Evolutionary conservation across 2,888 invertebrate species (phyloP).

Genomic region (Lepidonotus clava): DNA sequence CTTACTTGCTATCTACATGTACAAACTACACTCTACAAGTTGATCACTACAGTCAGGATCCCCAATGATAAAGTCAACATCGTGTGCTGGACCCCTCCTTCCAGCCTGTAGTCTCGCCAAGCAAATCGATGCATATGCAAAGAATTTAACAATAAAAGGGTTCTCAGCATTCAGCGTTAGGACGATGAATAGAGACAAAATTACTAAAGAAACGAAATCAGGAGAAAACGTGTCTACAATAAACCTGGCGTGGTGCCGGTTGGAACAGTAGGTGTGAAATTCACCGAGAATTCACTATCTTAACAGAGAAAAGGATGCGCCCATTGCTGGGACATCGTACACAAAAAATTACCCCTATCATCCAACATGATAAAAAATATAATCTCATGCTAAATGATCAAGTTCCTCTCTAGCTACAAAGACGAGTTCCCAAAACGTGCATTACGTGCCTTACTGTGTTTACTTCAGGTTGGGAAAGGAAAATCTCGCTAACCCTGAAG

Average conservation of each 20-base stretch:
- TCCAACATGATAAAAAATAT: constrained; percentile 52
- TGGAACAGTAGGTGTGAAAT: constrained; percentile 2
- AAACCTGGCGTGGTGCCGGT: constrained; percentile 22
- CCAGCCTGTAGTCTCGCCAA: not conserved
- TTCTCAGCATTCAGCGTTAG: not conserved
- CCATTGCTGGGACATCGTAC: not conserved
- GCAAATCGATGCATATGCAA: not conserved
- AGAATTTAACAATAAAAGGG: not conserved
- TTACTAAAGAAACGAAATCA: not conserved
- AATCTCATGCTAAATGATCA: constrained; percentile 30
- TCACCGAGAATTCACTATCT: not conserved
- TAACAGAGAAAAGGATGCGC: not conserved
- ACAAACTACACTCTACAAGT: constrained; percentile 22
- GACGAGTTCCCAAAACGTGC: not conserved
- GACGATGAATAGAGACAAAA: not conserved
- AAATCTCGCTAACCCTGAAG: too few relatives aligned
- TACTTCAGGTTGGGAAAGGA: too few relatives aligned
- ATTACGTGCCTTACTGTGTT: too few relatives aligned
- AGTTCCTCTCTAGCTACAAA: not conserved
- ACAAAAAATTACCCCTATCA: not conserved
- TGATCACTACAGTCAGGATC: not conserved
- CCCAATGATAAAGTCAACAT: constrained; percentile 1
- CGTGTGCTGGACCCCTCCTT: not conserved
- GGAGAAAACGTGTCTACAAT: constrained; percentile 17
- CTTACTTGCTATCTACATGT: constrained; percentile 30